phyloP scores from a whole-genome alignment of 2,113 vertebrate species.

The Vidua chalybeata region DNA sequence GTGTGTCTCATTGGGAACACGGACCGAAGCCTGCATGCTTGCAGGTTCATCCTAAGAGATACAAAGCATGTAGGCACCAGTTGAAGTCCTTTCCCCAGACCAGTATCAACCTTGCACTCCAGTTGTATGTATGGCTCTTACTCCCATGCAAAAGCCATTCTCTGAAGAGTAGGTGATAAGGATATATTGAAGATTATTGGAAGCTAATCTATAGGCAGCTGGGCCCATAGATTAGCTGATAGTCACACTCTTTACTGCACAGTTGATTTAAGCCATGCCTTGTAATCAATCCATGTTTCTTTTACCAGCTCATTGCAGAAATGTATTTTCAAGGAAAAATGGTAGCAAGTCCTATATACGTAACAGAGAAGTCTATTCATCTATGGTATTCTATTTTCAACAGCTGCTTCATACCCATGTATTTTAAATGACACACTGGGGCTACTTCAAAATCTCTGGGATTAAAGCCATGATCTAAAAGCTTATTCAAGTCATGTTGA shows the following conservation, averaged over 20 bases:
- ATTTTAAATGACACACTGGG: background rate
- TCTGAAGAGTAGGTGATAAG: background rate
- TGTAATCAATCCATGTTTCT: background rate
- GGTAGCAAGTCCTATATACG: background rate
- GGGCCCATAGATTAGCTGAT: no score
- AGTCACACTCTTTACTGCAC: background rate
- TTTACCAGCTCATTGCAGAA: background rate
- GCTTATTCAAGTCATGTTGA: conserved; percentile 5
- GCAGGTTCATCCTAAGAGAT: background rate
- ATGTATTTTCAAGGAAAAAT: background rate
- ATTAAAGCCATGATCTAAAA: conserved; percentile 40
- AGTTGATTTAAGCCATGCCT: background rate
- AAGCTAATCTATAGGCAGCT: background rate
- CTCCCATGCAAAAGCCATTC: background rate
- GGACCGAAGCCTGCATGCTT: background rate
- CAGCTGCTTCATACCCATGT: conserved; percentile 14
- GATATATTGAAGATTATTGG: background rate
- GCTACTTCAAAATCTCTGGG: conserved; percentile 27
- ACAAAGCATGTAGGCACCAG: background rate
- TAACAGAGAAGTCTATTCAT: background rate
- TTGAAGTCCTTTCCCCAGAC: background rate
- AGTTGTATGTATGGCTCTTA: background rate
- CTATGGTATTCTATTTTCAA: conserved; percentile 23
- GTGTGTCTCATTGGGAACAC: background rate
- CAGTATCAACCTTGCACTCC: background rate